These are phyloP conservation scores for Syrista parreyssii DNA, from an alignment of 2,888 invertebrate genomes.

Conservation along the genomic window DNA sequence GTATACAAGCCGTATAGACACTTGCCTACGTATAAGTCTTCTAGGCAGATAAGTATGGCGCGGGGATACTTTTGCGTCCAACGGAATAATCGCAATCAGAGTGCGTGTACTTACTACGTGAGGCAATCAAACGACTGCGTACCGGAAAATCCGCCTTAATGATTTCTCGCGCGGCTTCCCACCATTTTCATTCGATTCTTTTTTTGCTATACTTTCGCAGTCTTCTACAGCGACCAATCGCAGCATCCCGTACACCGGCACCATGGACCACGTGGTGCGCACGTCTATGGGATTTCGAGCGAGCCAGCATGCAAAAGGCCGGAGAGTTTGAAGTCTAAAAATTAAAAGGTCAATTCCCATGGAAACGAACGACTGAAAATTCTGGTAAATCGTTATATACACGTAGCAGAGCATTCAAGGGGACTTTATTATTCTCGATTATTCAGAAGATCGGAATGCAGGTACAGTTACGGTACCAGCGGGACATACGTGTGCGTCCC, in stretches of 20 bases:
- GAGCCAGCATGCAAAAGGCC: too few relatives aligned
- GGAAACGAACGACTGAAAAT: too few relatives aligned
- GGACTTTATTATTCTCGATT: conserved; percentile 43
- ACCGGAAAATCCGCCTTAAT: conserved; percentile 55
- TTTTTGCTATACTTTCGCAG: too few relatives aligned
- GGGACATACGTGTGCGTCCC: background rate
- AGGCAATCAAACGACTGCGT: conserved; percentile 49
- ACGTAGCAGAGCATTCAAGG: conserved; percentile 7
- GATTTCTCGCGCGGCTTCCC: conserved; percentile 19
- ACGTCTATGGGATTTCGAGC: too few relatives aligned
- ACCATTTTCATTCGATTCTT: too few relatives aligned
- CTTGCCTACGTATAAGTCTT: too few relatives aligned
- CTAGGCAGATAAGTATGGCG: background rate
- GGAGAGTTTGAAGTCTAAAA: too few relatives aligned
- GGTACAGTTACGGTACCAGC: conserved; percentile 53
- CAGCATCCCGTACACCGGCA: too few relatives aligned
- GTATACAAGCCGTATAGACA: conserved; percentile 12
- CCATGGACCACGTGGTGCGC: too few relatives aligned
- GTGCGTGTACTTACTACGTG: conserved; percentile 33
- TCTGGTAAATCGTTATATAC: too few relatives aligned
- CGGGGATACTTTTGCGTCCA: background rate
- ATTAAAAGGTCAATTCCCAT: too few relatives aligned
- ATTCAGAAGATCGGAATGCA: conserved; percentile 62
- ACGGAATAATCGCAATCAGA: conserved; percentile 6
- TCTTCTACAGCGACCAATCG: too few relatives aligned